Conservation (phyloP, 1,140 invertebrate species). For the Drosophila chauvacae region DNA sequence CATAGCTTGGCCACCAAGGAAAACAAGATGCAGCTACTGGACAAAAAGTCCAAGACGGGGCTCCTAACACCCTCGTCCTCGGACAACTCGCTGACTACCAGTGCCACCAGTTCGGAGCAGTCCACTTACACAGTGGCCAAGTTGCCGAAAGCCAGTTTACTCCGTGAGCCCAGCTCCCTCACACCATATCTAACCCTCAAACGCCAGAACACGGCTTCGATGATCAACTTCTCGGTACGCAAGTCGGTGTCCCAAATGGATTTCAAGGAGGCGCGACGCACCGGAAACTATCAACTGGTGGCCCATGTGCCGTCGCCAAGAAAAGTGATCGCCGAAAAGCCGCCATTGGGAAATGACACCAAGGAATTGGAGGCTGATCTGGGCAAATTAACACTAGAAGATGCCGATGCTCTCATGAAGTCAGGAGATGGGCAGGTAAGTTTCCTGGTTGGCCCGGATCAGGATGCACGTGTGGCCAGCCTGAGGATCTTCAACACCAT, state of each 20-base stretch:
- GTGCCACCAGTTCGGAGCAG: conserved; percentile 6
- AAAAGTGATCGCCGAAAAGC: not conserved
- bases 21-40: conserved; percentile 4
- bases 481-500: conserved; percentile 74
- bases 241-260: conserved; percentile 79
- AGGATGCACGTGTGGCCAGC: conserved; percentile 67
- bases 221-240: conserved; percentile 64
- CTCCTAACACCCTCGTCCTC: conserved; percentile 69
- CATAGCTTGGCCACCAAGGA: conserved; percentile 4
- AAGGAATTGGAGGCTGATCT: conserved; percentile 30
- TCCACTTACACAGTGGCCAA: not conserved
- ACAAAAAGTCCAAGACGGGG: conserved; percentile 20
- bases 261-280: conserved; percentile 70
- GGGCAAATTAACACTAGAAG: conserved; percentile 35
- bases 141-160: conserved; percentile 9
- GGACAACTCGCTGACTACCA: conserved; percentile 49
- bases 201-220: conserved; percentile 59
- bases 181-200: conserved; percentile 56
- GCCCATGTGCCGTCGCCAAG: conserved; percentile 46
- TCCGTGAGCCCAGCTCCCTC: not conserved
- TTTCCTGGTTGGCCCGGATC: conserved; percentile 52
- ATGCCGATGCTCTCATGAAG: conserved; percentile 35
- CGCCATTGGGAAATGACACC: not conserved
- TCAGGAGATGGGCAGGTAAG: conserved; percentile 26
- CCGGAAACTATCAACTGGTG: conserved; percentile 62